Evolutionary conservation across 92 coral and sea anemone species (phyloP), one percentile per base, ranked within the genome.

Genomic region (Scolanthus callimorphus): DNA sequence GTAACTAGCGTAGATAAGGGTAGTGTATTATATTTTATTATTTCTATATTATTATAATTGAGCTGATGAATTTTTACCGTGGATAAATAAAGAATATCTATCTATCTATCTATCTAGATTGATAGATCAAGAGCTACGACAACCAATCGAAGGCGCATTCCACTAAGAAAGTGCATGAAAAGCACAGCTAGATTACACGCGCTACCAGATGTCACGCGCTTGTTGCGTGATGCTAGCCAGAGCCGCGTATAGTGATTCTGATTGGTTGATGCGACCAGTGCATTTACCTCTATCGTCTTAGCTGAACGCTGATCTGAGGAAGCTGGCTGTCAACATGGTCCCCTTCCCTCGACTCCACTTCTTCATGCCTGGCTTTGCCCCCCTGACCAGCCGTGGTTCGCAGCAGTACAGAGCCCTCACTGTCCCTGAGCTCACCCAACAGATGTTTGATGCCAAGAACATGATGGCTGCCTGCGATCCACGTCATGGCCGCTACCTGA

Each of bases 391-490:
- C 58, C 97, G 97, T 49, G 94, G 97, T 31, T 89, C 89, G 20
- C 90, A 86, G 69, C 90, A 82, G 65, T 86, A 86, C 56, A 88
- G 95, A 21, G 89, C 95, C 10, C 63, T 82, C 23, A 77, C 89
- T 29, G 95, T 82, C 11, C 85, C 89, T 26, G 95, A 86, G 63
- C 83, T 86, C 51, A 86, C 95, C 11, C 90, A 86, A 66, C 89
- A 86, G 63, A 79, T 86, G 71, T 86, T 86, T 34, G 96, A 82
- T 59, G 69, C 86, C 56, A 83, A 87, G 75, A 87, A 87, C 77
- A 87, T 87, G 96, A 87, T 87, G 96, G 96, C 90, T 11, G 96
- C 96, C 2, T 83, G 96, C 63, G 96, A 82, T 31, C 97, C 97
- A 4, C 83, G 94, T 12, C 97, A 90, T 49, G 97, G 97, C 31